Evolutionary conservation across 2,888 invertebrate species (phyloP), one percentile per base, ranked within the genome.

Genomic region (Proisotoma minuta): DNA sequence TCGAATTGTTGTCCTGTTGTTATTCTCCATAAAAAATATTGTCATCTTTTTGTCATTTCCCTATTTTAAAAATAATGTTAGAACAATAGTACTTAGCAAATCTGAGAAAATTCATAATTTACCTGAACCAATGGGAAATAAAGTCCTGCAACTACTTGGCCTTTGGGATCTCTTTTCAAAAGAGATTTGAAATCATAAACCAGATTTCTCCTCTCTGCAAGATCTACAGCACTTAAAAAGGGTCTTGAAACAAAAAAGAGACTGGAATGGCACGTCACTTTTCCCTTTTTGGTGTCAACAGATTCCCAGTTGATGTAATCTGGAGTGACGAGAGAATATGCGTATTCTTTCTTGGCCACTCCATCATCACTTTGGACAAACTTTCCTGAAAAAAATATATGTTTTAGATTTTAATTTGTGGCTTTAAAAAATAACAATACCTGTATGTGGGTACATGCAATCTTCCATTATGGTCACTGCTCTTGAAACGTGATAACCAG

Each of bases 251-350:
- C 84, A 77, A 90, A 93, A 69, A 94, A 84, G 56, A 93, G 81
- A 34, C 76, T 87, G 82, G 73, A 81, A 82, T 73, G 84, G 84
- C 75, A 78, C 77, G 82, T 59, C 81, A 83, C 3, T 82, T 84
- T 60, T 53, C 73, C 75, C 27, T 68, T 62, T 24, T 75, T 72
- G 2, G 86, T 89, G 76, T 89, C 89, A 62, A 85, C 82, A 76
- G 90, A 89, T 74, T 86, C 85, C 94, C 94, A 94, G 76, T 89
- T 86, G 63, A 94, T 84, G 76, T 91, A 92, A 78, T 88, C 88
- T 34, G 8, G 8, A 27, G 82, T 76, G 73, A 87, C 86, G 76
- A 87, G 83, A 72, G 84, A 83, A 78, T 93, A 94, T 77, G 87
- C 87, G 81, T 91, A 93, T 76, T 91, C 90, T 76, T 90, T 89